Evolutionary conservation across 2,797 vertebrate species (phyloP).

Genomic region (Xiphophorus birchmanni): DNA sequence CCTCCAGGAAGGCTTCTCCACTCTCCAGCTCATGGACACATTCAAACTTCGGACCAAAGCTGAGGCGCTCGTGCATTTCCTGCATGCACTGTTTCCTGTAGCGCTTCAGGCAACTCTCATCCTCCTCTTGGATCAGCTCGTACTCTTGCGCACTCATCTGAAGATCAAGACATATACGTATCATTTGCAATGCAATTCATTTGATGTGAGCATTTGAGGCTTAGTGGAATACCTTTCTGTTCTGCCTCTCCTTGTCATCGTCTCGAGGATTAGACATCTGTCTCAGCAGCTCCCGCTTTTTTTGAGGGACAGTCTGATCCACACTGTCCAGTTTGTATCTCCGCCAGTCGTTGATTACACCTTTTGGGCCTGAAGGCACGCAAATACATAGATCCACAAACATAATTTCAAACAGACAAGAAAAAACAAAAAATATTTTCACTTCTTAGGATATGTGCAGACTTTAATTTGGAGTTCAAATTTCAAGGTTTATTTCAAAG

Average conservation of each 20-base stretch:
- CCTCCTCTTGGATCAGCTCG: constrained; percentile 88
- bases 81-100: constrained; percentile 95
- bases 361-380: constrained; percentile 87
- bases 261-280: constrained; percentile 90
- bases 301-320: constrained; percentile 81
- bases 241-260: constrained; percentile 83
- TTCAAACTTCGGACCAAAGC: constrained; percentile 90
- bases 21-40: constrained; percentile 85
- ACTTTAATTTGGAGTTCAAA: not conserved
- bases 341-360: constrained; percentile 95
- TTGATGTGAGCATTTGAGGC: not conserved
- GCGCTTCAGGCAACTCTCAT: constrained; percentile 86
- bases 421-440: not conserved
- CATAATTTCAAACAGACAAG: not conserved
- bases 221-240: constrained; percentile 83
- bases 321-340: constrained; percentile 93
- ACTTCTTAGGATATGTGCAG: not conserved
- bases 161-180: not conserved
- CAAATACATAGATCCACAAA: not conserved
- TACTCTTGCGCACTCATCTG: constrained; percentile 96
- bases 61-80: constrained; percentile 93
- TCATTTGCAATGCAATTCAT: not conserved
- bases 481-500: no score
- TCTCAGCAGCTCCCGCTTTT: constrained; percentile 89
- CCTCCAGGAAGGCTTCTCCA: constrained; percentile 86